Evolutionary conservation across 2,113 vertebrate genomes (phyloP).

Genomic region (Callocephalon fimbriatum): DNA sequence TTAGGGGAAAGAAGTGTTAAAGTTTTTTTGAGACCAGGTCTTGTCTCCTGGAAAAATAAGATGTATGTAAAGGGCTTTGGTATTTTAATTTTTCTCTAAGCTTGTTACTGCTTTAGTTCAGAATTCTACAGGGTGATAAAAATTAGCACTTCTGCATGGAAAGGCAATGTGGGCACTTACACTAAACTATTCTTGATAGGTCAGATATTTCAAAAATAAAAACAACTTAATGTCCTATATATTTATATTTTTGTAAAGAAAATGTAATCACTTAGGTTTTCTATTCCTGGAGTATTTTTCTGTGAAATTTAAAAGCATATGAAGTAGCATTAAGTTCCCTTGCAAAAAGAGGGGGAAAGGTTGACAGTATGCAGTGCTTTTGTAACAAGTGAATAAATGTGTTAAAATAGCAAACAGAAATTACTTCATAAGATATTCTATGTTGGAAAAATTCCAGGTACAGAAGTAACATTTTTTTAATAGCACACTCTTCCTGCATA

Average conservation of each 20-base stretch:
- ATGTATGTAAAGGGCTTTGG: accelerated
- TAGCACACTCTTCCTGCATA: not conserved
- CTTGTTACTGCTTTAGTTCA: not conserved
- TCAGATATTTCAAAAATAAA: not conserved
- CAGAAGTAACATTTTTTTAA: not conserved
- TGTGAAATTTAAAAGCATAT: not conserved
- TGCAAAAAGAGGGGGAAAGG: not conserved
- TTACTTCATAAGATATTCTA: not conserved
- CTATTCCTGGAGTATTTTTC: not conserved
- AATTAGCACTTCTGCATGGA: not conserved
- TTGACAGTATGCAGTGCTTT: not conserved
- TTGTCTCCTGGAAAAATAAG: not conserved
- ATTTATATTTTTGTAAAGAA: accelerated
- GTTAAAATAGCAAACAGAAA: not conserved
- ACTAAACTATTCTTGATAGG: not conserved
- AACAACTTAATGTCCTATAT: not conserved
- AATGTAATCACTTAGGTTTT: not conserved
- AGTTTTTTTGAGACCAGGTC: not conserved
- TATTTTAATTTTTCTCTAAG: not conserved
- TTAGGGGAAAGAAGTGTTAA: not conserved
- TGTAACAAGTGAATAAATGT: not conserved
- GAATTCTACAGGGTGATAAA: not conserved
- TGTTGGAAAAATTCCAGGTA: not conserved
- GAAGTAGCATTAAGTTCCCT: not conserved
- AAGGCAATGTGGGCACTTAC: not conserved